Conservation (phyloP, 1,140 invertebrate species). For the Drosophila sulfurigaster region DNA sequence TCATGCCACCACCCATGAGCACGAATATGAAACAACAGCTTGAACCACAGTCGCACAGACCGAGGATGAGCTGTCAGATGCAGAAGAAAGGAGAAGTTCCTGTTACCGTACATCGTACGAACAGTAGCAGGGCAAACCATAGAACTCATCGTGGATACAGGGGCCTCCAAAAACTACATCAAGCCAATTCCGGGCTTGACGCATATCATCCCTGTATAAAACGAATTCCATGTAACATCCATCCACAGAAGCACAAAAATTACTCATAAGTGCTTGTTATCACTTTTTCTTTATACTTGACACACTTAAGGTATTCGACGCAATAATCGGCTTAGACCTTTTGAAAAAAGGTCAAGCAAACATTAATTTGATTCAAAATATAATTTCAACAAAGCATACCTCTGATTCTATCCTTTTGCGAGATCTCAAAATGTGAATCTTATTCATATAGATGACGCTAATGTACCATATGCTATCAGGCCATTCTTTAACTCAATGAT, state of each 20-base stretch:
- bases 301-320: background rate
- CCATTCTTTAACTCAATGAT: background rate
- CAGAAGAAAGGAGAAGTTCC: background rate
- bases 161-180: slow-evolving; percentile 14
- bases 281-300: background rate
- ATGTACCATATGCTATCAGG: background rate
- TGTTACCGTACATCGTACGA: slow-evolving; percentile 11
- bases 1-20: too few relatives aligned
- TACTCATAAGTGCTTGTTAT: slow-evolving; percentile 2
- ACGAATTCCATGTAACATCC: too few relatives aligned
- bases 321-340: slow-evolving; percentile 1
- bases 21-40: too few relatives aligned
- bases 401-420: too few relatives aligned
- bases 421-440: background rate
- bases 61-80: background rate
- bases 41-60: background rate
- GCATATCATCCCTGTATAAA: background rate
- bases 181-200: background rate
- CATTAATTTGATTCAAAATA: background rate
- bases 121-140: slow-evolving; percentile 7
- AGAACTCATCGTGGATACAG: background rate
- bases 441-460: slow-evolving; percentile 4
- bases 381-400: background rate
- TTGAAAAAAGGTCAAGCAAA: too few relatives aligned
- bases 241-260: too few relatives aligned